Conservation (phyloP, 2,797 vertebrate species). For the Threskiornis aethiopicus region DNA sequence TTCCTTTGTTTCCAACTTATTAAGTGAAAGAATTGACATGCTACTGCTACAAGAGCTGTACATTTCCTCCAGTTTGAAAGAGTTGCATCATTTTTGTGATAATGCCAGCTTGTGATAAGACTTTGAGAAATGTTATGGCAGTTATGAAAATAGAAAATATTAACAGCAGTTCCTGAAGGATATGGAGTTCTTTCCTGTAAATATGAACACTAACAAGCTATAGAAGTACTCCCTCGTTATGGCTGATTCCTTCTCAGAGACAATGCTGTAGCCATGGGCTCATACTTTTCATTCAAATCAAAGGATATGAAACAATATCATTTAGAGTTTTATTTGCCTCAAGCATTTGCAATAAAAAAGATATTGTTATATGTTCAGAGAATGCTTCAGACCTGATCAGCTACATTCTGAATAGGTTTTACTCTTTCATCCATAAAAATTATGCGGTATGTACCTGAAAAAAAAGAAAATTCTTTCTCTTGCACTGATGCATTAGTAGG, state of each 20-base stretch:
- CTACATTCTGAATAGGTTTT: neutral
- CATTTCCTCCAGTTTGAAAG: neutral
- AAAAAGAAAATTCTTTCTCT: neutral
- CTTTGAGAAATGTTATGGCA: neutral
- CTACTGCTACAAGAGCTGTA: neutral
- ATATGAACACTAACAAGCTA: neutral
- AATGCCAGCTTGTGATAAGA: neutral
- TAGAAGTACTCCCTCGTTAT: neutral
- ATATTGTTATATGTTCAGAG: neutral
- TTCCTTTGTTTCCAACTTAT: neutral
- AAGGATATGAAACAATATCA: neutral
- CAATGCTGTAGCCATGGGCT: neutral
- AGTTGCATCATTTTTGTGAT: neutral
- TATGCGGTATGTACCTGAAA: neutral
- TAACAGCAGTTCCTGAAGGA: neutral
- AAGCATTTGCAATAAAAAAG: neutral
- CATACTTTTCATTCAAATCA: neutral
- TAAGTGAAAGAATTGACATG: neutral
- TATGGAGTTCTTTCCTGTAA: neutral
- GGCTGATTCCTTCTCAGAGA: neutral
- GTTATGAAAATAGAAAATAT: neutral
- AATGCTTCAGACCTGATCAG: neutral
- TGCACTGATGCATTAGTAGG: neutral
- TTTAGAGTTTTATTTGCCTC: neutral
- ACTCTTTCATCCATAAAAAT: neutral